Percentiles rank a stretch among this genome's conserved stretches.
Conservation (phyloP, 2,797 vertebrate genomes). For the Xyrichtys novacula region DNA sequence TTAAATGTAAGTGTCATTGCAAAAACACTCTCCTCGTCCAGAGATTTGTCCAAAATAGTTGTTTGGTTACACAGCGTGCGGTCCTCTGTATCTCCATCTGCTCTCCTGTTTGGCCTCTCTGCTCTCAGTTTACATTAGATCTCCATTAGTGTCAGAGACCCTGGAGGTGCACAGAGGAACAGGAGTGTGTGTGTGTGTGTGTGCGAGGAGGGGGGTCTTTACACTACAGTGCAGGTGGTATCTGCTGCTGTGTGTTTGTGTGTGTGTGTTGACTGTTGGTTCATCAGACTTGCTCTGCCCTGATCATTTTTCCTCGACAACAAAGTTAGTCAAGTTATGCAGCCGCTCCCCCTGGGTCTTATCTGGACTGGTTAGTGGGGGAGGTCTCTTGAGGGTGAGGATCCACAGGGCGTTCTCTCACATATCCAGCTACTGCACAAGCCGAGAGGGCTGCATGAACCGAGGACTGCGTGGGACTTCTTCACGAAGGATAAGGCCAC, state of each 20-base stretch:
- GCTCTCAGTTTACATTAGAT: constrained; percentile 66
- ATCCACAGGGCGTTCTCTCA: constrained; percentile 70
- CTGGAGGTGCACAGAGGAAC: constrained; percentile 44
- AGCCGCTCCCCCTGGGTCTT: constrained; percentile 53
- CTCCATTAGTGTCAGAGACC: constrained; percentile 73
- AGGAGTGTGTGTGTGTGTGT: no score
- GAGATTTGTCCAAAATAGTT: neutral
- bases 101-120: constrained; percentile 55
- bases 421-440: constrained; percentile 42
- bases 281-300: constrained; percentile 15
- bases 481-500: neutral
- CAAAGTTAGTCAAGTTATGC: constrained; percentile 61
- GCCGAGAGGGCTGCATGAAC: constrained; percentile 22
- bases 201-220: constrained; percentile 2
- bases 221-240: constrained; percentile 12
- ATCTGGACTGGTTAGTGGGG: constrained; percentile 80
- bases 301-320: constrained; percentile 50
- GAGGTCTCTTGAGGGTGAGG: constrained; percentile 69
- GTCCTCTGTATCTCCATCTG: constrained; percentile 19
- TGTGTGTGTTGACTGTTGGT: neutral
- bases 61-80: neutral
- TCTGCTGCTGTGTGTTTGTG: constrained; percentile 1
- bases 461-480: neutral
- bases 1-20: no score
- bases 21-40: no score